These are phyloP conservation scores for Hemithea aestivaria DNA, from an alignment of 2,888 invertebrate species.

Conservation along the genomic window DNA sequence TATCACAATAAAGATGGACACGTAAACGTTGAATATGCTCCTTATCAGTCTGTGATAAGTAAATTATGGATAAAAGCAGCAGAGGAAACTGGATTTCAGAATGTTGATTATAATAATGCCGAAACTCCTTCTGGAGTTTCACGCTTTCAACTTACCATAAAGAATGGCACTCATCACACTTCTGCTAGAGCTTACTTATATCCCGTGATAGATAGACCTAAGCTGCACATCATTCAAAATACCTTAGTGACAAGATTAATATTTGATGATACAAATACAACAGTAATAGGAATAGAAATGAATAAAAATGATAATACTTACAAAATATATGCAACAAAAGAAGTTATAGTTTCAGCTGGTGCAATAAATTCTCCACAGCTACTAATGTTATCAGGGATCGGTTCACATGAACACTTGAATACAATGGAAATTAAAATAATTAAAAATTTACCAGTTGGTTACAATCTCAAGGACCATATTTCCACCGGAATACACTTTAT, in stretches of 20 bases:
- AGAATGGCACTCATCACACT: conserved; percentile 59
- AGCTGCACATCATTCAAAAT: conserved; percentile 59
- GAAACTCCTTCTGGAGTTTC: conserved; percentile 50
- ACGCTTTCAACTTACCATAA: conserved; percentile 52
- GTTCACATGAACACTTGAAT: conserved; percentile 35
- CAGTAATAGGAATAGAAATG: conserved; percentile 35
- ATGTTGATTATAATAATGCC: conserved; percentile 52
- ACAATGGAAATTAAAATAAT: conserved; percentile 39
- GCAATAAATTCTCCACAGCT: conserved; percentile 65
- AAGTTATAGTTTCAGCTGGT: conserved; percentile 67
- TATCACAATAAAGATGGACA: conserved; percentile 16
- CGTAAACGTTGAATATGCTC: conserved; percentile 28
- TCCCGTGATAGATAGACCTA: conserved; percentile 35
- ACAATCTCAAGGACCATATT: conserved; percentile 84
- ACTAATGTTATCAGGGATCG: conserved; percentile 69
- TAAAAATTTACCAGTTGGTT: conserved; percentile 80
- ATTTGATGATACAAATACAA: too few species aligned
- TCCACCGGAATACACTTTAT: conserved; percentile 72
- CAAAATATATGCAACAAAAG: conserved; percentile 45
- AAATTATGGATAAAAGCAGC: conserved; percentile 40
- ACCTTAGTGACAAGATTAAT: conserved; percentile 55
- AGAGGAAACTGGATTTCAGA: conserved; percentile 54
- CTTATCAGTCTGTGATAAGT: neutral
- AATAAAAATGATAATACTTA: conserved; percentile 60
- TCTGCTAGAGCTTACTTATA: conserved; percentile 69